Conservation (phyloP, 2,797 vertebrate species). For the Scolopax bukidnonensis region DNA sequence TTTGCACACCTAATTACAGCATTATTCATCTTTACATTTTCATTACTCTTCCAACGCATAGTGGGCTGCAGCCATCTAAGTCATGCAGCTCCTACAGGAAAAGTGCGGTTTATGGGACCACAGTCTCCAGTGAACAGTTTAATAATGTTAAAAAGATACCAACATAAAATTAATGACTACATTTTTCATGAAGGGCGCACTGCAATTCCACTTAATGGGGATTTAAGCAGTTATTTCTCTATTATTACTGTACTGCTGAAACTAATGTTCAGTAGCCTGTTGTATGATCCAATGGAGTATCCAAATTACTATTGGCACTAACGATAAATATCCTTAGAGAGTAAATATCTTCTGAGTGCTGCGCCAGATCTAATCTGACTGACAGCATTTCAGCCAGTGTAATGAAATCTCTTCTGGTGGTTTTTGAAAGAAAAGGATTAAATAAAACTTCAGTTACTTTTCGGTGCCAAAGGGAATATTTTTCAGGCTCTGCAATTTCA, state of each 20-base stretch:
- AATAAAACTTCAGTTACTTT: not conserved
- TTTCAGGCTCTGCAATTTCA: not conserved
- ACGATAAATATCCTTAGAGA: constrained; percentile 46
- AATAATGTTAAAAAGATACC: constrained; percentile 60
- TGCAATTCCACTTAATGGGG: constrained; percentile 37
- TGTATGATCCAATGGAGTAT: constrained; percentile 7
- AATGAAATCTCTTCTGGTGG: not conserved
- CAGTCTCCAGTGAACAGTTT: constrained; percentile 15
- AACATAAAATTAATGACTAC: constrained; percentile 63
- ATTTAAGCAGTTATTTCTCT: constrained; percentile 43
- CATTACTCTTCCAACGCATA: constrained; percentile 23
- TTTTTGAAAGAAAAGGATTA: not conserved
- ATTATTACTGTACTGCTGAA: constrained; percentile 44
- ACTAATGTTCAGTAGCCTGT: not conserved
- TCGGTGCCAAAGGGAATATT: not conserved
- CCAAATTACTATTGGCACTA: constrained; percentile 17
- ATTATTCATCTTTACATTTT: constrained; percentile 58
- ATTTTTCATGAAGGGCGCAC: constrained; percentile 55
- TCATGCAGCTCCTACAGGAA: constrained; percentile 12
- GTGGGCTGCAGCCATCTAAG: constrained; percentile 26
- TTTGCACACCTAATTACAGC: constrained; percentile 46
- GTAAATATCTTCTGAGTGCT: constrained; percentile 31
- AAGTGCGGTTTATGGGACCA: constrained; percentile 35
- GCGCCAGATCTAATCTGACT: constrained; percentile 8
- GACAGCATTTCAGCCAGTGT: not conserved